These are phyloP conservation scores for Alectoris magna DNA, from an alignment of 2,797 vertebrate genomes.

Conservation along the genomic window DNA sequence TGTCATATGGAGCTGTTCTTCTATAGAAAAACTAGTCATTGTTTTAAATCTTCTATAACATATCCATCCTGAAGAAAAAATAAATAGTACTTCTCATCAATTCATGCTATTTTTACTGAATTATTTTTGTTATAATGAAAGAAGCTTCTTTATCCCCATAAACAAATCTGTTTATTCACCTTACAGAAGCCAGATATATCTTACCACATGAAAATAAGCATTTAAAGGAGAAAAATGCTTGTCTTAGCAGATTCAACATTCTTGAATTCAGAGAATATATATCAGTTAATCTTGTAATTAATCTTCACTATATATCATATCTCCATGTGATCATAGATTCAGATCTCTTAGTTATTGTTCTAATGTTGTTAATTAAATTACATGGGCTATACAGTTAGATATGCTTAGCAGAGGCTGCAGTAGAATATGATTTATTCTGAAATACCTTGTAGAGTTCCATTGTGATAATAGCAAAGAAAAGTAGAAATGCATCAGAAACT, in stretches of 20 bases:
- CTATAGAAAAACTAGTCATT: neutral
- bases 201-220: neutral
- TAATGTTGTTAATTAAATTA: slow-evolving; percentile 1
- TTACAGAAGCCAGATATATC: neutral
- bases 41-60: neutral
- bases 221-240: neutral
- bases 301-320: neutral
- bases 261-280: neutral
- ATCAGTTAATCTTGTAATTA: neutral
- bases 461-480: neutral
- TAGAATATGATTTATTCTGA: neutral
- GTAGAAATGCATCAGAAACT: neutral
- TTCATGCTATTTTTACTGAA: neutral
- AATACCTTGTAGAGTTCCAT: neutral
- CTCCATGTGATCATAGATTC: neutral
- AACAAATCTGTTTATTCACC: neutral
- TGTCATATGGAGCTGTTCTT: neutral
- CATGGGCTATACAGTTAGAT: neutral
- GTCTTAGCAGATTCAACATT: neutral
- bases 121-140: neutral
- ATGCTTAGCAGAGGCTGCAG: neutral
- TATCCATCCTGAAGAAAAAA: neutral
- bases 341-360: neutral
- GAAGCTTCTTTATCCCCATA: neutral
- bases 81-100: neutral